A percentile compares a stretch with the other conserved stretches of the same genome.
Conservation (phyloP, 2,888 invertebrate species). For the Leucozona laternaria region DNA sequence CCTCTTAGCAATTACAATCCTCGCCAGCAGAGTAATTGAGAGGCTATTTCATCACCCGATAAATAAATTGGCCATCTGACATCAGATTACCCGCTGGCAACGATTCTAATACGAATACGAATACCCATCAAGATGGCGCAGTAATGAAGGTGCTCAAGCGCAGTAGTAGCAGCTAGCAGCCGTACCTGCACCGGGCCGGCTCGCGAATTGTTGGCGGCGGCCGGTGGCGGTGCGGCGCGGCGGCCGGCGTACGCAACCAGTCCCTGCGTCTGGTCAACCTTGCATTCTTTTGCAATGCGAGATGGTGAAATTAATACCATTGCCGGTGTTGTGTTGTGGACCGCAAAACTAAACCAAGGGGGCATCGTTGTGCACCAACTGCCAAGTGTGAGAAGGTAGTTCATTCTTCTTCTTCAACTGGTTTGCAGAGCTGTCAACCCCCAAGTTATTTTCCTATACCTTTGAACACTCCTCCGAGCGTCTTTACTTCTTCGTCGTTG, state of each 20-base stretch:
- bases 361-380: constrained; percentile 37
- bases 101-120: constrained; percentile 71
- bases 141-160: constrained; percentile 25
- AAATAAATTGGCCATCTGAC: constrained; percentile 66
- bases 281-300: constrained; percentile 72
- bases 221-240: not conserved
- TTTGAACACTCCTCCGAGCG: not conserved
- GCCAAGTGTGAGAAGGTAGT: constrained; percentile 30
- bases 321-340: constrained; percentile 59
- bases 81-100: constrained; percentile 51
- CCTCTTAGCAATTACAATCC: constrained; percentile 57
- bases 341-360: constrained; percentile 63
- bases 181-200: not conserved
- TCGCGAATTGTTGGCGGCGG: not conserved
- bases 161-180: constrained; percentile 13
- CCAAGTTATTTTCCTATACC: not conserved
- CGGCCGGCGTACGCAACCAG: constrained; percentile 68
- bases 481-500: not conserved
- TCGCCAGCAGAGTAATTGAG: constrained; percentile 57
- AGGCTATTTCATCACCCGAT: constrained; percentile 67
- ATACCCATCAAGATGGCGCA: constrained; percentile 57
- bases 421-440: constrained; percentile 34
- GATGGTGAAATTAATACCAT: constrained; percentile 73
- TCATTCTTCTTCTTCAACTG: constrained; percentile 17
- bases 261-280: constrained; percentile 72